Evolutionary conservation across 53 echinoderm and acorn worm species (phyloP).

Genomic region (Holothuria leucospilota): DNA sequence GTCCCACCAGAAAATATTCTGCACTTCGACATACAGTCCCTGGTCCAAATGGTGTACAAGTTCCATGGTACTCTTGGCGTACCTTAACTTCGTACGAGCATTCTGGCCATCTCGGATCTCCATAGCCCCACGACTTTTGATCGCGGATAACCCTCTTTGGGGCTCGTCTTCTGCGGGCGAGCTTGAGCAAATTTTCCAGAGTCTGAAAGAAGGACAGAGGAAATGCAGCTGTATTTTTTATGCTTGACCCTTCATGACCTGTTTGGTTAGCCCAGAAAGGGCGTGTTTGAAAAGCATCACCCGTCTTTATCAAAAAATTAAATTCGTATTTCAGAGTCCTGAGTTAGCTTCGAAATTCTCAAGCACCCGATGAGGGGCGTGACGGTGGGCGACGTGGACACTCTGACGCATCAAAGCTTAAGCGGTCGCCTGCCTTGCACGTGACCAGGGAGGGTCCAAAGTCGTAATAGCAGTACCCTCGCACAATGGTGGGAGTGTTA

Average conservation of each 20-base stretch:
- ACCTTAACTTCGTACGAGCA: too few species aligned
- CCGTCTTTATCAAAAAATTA: neutral
- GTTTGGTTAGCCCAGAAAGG: too few species aligned
- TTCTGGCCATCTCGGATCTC: too few species aligned
- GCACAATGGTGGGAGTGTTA: neutral
- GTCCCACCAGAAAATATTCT: too few species aligned
- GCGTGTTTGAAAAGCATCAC: neutral
- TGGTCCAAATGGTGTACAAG: too few species aligned
- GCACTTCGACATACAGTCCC: too few species aligned
- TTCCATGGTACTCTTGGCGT: too few species aligned
- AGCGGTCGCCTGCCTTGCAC: slow-evolving; percentile 20
- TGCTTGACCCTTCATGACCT: slow-evolving; percentile 9
- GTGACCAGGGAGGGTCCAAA: slow-evolving; percentile 11
- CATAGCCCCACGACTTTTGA: too few species aligned
- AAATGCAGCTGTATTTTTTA: slow-evolving; percentile 43
- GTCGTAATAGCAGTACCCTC: slow-evolving; percentile 36
- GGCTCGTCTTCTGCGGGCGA: slow-evolving; percentile 21
- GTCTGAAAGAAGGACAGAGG: slow-evolving; percentile 34
- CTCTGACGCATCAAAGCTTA: slow-evolving; percentile 25
- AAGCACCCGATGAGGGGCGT: too few species aligned
- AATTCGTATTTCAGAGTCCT: slow-evolving; percentile 30
- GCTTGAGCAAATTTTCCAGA: slow-evolving; percentile 26
- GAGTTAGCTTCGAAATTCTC: slow-evolving; percentile 2
- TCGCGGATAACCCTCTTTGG: neutral
- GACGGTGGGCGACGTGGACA: slow-evolving; percentile 16